Conservation (phyloP, 2,113 vertebrate genomes). For the Nesoenas mayeri region DNA sequence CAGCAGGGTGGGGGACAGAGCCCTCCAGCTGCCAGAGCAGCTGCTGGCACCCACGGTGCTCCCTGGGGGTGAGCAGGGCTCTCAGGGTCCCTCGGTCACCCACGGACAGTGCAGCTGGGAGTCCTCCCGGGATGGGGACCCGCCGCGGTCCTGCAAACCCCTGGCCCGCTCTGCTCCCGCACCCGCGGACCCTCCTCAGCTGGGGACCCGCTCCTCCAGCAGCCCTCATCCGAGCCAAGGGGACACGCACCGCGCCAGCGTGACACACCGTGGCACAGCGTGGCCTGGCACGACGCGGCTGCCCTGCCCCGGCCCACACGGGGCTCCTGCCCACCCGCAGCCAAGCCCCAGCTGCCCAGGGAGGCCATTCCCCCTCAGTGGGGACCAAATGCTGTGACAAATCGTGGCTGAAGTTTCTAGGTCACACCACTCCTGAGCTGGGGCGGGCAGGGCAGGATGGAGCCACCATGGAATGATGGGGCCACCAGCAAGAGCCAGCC, state of each 20-base stretch:
- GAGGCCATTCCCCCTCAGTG: fast-evolving
- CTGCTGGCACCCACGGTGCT: not conserved
- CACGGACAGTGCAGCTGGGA: not conserved
- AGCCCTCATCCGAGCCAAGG: not conserved
- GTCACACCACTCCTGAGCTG: not conserved
- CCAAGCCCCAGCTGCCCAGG: not conserved
- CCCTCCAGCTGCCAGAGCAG: not conserved
- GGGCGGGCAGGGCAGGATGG: not conserved
- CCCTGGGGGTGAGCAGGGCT: not conserved
- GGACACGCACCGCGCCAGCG: fast-evolving
- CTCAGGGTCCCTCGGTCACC: not conserved
- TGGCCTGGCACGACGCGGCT: not conserved
- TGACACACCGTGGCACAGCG: not conserved
- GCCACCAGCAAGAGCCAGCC: not conserved
- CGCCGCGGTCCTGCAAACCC: too few species aligned
- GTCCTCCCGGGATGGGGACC: not conserved
- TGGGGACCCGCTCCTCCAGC: not conserved
- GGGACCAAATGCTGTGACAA: not conserved
- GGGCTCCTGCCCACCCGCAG: not conserved
- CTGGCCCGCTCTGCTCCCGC: fast-evolving
- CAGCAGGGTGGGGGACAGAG: not conserved
- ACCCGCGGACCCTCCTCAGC: not conserved
- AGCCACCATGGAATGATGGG: not conserved
- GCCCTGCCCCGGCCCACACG: not conserved
- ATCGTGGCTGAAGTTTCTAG: not conserved